phyloP scores from a whole-genome alignment of 2,797 vertebrate species.

The Gambelia wislizenii region DNA sequence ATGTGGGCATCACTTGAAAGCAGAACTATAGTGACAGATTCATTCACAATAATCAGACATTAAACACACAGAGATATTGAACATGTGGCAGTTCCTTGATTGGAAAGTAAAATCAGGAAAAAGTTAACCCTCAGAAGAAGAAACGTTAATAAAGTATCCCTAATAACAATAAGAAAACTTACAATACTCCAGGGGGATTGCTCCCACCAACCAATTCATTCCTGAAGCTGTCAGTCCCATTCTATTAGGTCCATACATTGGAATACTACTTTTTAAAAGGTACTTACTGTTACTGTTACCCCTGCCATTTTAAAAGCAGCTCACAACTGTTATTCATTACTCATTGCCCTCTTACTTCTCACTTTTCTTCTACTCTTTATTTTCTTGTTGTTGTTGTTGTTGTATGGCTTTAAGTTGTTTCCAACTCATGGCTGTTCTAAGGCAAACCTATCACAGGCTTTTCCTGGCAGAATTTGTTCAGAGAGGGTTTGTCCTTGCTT shows the following conservation, averaged over 20 bases:
- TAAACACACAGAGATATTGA: not conserved
- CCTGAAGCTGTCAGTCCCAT: not conserved
- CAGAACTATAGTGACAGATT: not conserved
- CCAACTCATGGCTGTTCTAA: too few relatives aligned
- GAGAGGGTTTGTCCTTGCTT: too few relatives aligned
- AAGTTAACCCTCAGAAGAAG: not conserved
- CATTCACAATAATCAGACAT: not conserved
- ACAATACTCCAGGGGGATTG: not conserved
- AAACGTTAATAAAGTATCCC: not conserved
- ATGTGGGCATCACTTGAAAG: not conserved
- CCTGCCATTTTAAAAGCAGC: too few relatives aligned
- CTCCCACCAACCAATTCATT: not conserved
- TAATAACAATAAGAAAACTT: not conserved
- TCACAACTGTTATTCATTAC: too few relatives aligned
- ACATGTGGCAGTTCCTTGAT: not conserved
- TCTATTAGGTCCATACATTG: not conserved
- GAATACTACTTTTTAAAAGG: not conserved
- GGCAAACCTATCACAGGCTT: too few relatives aligned
- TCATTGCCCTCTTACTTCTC: too few relatives aligned
- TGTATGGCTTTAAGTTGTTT: too few relatives aligned
- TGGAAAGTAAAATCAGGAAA: not conserved
- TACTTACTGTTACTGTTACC: not conserved
- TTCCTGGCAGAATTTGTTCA: too few relatives aligned
- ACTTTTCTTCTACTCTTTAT: too few relatives aligned
- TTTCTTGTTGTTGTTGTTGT: too few relatives aligned